A percentile compares a stretch with the other conserved stretches of the same genome.
These are phyloP conservation scores for Percopsis transmontana DNA, from an alignment of 2,113 vertebrate genomes.

Conservation along the genomic window DNA sequence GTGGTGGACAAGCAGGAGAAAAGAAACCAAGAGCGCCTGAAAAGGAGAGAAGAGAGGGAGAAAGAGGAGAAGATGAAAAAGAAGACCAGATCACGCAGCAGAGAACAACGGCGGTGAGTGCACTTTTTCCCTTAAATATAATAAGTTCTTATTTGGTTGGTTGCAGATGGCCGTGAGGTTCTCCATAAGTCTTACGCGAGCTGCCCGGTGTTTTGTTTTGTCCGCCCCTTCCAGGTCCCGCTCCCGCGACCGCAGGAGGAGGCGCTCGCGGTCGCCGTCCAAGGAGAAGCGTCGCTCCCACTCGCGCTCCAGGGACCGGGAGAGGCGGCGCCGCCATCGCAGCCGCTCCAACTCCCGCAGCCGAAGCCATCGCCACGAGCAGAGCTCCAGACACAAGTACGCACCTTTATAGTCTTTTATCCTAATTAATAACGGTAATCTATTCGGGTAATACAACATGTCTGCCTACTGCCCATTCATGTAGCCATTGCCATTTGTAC, in stretches of 20 bases:
- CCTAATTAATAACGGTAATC: too few species aligned
- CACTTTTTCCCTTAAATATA: too few species aligned
- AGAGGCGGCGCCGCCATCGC: slow-evolving; percentile 87
- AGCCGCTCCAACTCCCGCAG: slow-evolving; percentile 89
- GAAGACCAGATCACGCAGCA: slow-evolving; percentile 88
- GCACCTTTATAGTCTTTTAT: too few species aligned
- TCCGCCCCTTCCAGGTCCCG: slow-evolving; percentile 86
- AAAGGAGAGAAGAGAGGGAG: slow-evolving; percentile 94
- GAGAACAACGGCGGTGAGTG: slow-evolving; percentile 83
- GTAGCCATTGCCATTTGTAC: too few species aligned
- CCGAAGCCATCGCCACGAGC: slow-evolving; percentile 87
- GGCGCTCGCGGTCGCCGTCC: slow-evolving; percentile 83
- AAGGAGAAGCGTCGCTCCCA: slow-evolving; percentile 83
- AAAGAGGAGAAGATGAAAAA: slow-evolving; percentile 87
- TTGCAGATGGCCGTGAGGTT: neutral
- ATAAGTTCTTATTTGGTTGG: too few species aligned
- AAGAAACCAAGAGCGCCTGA: slow-evolving; percentile 94
- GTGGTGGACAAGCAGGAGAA: slow-evolving; percentile 97
- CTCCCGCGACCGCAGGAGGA: slow-evolving; percentile 86
- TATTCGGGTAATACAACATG: too few species aligned
- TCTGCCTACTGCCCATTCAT: too few species aligned
- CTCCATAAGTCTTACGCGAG: neutral
- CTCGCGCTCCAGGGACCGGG: slow-evolving; percentile 83
- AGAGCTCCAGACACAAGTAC: slow-evolving; percentile 88
- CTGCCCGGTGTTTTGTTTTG: slow-evolving; percentile 3